These are phyloP conservation scores for Philereme vetulata DNA, from an alignment of 2,888 invertebrate species.

Conservation along the genomic window DNA sequence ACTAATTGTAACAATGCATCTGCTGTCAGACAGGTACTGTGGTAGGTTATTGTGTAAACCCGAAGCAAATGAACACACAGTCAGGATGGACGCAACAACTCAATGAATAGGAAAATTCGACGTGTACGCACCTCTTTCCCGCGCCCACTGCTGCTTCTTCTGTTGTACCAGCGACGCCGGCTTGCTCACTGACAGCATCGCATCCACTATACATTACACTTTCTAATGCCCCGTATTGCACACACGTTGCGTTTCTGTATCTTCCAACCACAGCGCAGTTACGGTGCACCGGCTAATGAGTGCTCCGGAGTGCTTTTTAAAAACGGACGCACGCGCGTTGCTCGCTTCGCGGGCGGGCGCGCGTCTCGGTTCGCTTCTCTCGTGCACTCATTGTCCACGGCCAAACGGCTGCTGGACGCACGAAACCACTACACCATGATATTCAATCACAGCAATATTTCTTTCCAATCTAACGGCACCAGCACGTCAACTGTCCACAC, in stretches of 20 bases:
- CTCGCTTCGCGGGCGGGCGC: constrained; percentile 51
- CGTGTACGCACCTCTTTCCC: constrained; percentile 90
- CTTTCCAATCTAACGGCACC: constrained; percentile 50
- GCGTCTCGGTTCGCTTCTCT: constrained; percentile 75
- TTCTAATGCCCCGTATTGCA: constrained; percentile 78
- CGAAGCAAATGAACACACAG: constrained; percentile 17
- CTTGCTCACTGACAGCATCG: constrained; percentile 81
- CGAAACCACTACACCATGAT: constrained; percentile 47
- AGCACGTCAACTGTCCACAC: constrained; percentile 42
- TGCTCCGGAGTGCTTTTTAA: constrained; percentile 67
- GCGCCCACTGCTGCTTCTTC: constrained; percentile 96
- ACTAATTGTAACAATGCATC: constrained; percentile 2
- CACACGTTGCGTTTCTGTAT: constrained; percentile 70
- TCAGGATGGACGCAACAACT: constrained; percentile 28
- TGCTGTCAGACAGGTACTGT: neutral
- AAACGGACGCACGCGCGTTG: constrained; percentile 72
- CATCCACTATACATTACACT: constrained; percentile 78
- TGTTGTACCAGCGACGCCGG: constrained; percentile 90
- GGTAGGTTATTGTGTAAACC: constrained; percentile 6
- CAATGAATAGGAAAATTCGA: constrained; percentile 32
- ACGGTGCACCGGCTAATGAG: constrained; percentile 79
- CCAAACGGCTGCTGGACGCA: constrained; percentile 56
- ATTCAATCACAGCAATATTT: constrained; percentile 51
- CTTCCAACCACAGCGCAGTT: constrained; percentile 66
- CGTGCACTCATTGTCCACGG: constrained; percentile 75